phyloP scores from a whole-genome alignment of 2,113 vertebrate species.

The Manacus vitellinus region DNA sequence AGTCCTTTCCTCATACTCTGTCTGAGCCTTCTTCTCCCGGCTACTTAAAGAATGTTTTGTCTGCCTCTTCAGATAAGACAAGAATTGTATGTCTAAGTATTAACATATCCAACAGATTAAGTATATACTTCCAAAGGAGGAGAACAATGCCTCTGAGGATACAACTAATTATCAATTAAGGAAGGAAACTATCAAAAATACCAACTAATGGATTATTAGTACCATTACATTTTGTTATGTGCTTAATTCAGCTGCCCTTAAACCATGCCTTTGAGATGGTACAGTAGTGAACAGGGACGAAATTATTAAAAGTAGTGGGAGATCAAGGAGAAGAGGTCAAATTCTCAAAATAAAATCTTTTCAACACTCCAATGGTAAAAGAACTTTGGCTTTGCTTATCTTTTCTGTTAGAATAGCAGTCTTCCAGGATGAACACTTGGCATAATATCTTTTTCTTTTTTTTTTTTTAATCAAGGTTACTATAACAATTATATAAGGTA shows the following conservation, averaged over 20 bases:
- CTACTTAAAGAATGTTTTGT: background rate
- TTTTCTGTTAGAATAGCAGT: background rate
- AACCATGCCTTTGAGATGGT: background rate
- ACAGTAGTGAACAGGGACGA: background rate
- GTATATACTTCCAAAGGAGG: background rate
- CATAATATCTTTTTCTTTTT: background rate
- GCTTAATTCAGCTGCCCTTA: background rate
- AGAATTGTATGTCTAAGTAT: background rate
- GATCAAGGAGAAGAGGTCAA: background rate
- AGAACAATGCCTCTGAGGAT: background rate
- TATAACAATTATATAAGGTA: background rate
- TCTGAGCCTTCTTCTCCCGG: background rate
- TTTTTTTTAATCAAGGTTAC: background rate
- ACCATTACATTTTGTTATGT: background rate
- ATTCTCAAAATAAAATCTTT: background rate
- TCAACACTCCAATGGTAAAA: background rate
- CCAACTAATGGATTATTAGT: background rate
- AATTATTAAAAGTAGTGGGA: background rate
- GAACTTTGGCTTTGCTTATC: background rate
- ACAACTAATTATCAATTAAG: slow-evolving; percentile 7
- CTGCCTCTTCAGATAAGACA: background rate
- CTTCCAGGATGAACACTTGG: background rate
- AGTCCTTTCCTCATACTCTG: background rate
- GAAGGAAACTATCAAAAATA: background rate
- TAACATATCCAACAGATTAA: slow-evolving; percentile 8